Conservation (phyloP, 2,888 invertebrate species). For the Ophion ventricosus region DNA sequence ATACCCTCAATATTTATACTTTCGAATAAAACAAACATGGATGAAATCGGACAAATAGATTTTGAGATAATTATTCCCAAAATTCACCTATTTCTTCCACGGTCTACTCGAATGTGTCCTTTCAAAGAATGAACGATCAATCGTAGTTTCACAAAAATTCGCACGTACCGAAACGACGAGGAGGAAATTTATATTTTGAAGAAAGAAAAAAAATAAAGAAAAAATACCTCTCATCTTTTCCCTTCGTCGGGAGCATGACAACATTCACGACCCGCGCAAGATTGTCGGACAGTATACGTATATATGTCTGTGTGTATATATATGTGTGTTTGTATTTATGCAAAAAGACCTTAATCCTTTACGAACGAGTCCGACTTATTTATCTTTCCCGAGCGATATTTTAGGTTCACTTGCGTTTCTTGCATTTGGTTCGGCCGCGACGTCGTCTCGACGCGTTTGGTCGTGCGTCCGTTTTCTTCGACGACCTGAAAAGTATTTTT, state of each 20-base stretch:
- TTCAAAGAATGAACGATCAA: neutral
- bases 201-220: conserved; percentile 14
- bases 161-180: neutral
- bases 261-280: conserved; percentile 53
- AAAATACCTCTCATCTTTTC: conserved; percentile 5
- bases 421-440: conserved; percentile 83
- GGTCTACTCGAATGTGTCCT: too few relatives aligned
- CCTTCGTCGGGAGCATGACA: conserved; percentile 34
- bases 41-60: too few relatives aligned
- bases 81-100: too few relatives aligned
- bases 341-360: conserved; percentile 11
- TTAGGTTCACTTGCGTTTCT: conserved; percentile 81
- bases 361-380: conserved; percentile 34
- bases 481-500: conserved; percentile 78
- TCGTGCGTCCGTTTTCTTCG: conserved; percentile 83
- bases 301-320: neutral
- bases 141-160: conserved; percentile 20
- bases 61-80: too few relatives aligned
- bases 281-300: conserved; percentile 42
- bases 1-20: too few relatives aligned
- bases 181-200: neutral
- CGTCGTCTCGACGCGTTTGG: conserved; percentile 81
- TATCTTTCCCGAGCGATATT: conserved; percentile 4
- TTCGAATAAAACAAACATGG: too few relatives aligned
- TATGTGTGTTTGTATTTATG: conserved; percentile 1